Conservation (phyloP, 2,888 invertebrate species). For the Drosophila silvestris region DNA sequence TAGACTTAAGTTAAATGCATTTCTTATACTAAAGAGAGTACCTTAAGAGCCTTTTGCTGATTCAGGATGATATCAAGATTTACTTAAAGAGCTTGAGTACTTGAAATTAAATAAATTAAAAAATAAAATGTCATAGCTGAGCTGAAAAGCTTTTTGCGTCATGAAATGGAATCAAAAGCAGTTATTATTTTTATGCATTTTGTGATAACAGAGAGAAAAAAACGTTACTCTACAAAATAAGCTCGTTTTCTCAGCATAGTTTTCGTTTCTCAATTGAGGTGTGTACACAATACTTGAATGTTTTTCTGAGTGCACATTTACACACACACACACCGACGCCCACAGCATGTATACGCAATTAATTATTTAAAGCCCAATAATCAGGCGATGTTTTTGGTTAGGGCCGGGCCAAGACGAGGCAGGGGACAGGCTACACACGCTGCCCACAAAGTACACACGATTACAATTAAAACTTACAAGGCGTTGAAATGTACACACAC, state of each 20-base stretch:
- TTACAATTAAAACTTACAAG: slow-evolving; percentile 80
- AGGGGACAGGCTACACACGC: background rate
- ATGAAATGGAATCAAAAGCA: background rate
- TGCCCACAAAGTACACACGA: slow-evolving; percentile 41
- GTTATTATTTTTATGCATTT: background rate
- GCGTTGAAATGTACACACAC: slow-evolving; percentile 65
- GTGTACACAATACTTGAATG: background rate
- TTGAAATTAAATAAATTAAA: background rate
- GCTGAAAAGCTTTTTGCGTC: background rate
- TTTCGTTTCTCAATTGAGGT: background rate
- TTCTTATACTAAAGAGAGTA: background rate
- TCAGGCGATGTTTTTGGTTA: slow-evolving; percentile 37
- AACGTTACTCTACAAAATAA: background rate
- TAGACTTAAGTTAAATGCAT: background rate
- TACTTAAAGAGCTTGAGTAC: background rate
- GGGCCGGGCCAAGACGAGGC: background rate
- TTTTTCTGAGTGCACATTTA: background rate
- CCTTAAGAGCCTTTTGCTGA: background rate
- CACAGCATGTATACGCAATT: slow-evolving; percentile 61
- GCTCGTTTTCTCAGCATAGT: background rate
- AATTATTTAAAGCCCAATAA: slow-evolving; percentile 79
- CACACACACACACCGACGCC: slow-evolving; percentile 7
- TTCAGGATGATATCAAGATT: background rate
- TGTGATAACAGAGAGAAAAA: background rate
- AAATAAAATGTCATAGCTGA: background rate